Conservation (phyloP, 2,888 invertebrate genomes). For the Chrysolina oricalcia region DNA sequence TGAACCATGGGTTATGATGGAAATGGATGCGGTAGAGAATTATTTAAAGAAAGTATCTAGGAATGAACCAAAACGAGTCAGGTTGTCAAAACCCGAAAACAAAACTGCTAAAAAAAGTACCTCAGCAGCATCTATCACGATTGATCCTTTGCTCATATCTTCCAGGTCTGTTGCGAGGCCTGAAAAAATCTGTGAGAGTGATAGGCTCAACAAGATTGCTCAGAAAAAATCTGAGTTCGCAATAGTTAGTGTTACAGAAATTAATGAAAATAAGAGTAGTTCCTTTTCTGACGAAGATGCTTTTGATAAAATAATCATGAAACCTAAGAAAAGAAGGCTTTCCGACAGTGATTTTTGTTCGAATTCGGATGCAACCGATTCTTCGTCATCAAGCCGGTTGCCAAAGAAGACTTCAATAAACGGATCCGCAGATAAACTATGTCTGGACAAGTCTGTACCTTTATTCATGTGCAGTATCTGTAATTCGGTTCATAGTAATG, state of each 20-base stretch:
- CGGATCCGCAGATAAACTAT: neutral
- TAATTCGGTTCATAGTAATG: constrained; percentile 50
- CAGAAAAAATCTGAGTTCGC: neutral
- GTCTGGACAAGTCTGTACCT: constrained; percentile 24
- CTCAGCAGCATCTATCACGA: no score
- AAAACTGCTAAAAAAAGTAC: neutral
- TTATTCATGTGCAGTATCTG: constrained; percentile 57
- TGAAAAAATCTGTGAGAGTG: neutral
- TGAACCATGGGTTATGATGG: constrained; percentile 54
- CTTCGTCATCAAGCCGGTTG: neutral
- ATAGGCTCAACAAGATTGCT: neutral
- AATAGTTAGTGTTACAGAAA: neutral
- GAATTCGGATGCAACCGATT: neutral
- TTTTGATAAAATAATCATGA: neutral
- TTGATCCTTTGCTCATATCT: neutral
- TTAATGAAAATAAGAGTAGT: neutral
- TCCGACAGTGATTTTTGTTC: constrained; percentile 24
- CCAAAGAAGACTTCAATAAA: neutral
- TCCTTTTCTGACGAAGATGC: neutral
- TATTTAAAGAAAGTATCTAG: constrained; percentile 43
- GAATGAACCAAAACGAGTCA: neutral
- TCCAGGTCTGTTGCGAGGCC: neutral
- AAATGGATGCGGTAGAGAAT: constrained; percentile 55
- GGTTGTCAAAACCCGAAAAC: neutral
- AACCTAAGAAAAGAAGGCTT: constrained; percentile 19